Evolutionary conservation across 2,888 invertebrate species (phyloP), one percentile per base, ranked within the genome.

Genomic region (Bibio marci): DNA sequence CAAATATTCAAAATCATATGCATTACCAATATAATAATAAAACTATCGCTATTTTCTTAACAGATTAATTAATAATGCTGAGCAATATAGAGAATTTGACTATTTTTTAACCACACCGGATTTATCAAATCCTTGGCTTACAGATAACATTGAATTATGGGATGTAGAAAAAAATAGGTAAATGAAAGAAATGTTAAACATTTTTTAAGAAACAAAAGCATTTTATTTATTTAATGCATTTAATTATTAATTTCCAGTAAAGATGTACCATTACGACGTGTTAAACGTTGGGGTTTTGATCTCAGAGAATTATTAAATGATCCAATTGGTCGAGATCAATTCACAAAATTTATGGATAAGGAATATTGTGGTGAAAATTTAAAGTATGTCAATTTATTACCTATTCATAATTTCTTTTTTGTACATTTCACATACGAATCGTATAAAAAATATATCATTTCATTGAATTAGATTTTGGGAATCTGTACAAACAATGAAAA

Each of bases 311-410:
- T 98, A 40, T 67, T 98, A 7, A 80, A 81, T 48, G 98, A 98
- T 69, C 77, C 87, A n/a, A 76, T 91, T 12, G 98, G 98, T 3
- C 70, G 85, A 47, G 97, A 98, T 39, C 95, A 97, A 46, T 95
- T 99, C 63, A 80, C 83, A 45, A 80, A 78, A 56, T 98, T 98
- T 64, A 72, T 98, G 35, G 87, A 88, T 55, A 98, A 97, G 62
- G 97, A 98, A 65, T 98, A 97, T 63, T 94, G 94, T 52, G 91
- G 90, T 35, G 98, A 98, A 70, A 98, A 98, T 67, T 73, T 98
- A 51, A 90, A 90, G 90, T 94, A 58, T 69, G 73, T 59, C 39
- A 30, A n/a, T 34, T 39, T 32, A 28, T n/a, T n/a, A n/a, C n/a
- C n/a, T 32, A 5, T 18, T 15, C 5, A 11, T 32, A 11, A 15